Percentiles rank a stretch among this genome's conserved stretches.
phyloP scores from a whole-genome alignment of 2,797 vertebrate species.

The Phrynocephalus guinanensis region DNA sequence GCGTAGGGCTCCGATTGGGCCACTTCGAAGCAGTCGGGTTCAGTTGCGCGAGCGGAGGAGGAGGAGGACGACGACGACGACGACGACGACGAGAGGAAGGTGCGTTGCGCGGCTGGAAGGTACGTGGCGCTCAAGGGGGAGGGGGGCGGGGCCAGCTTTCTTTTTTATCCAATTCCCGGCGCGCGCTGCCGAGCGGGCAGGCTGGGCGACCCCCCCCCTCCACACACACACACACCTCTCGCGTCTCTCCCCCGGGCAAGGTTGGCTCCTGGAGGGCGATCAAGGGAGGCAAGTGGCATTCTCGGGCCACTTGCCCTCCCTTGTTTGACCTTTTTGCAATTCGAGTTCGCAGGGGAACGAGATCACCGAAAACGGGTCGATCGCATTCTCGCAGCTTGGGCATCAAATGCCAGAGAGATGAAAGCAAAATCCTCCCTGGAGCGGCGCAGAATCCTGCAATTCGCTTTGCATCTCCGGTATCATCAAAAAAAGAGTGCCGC shows the following conservation, averaged over 20 bases:
- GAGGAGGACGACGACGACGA: rapidly evolving
- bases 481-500: neutral
- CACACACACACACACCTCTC: no score
- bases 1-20: constrained; percentile 59
- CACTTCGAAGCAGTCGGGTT: rapidly evolving
- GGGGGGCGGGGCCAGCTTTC: neutral
- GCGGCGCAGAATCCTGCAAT: neutral
- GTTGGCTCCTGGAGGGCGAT: no score
- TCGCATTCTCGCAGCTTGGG: no score
- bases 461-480: neutral
- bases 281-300: no score
- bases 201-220: neutral
- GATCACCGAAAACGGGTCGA: neutral
- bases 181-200: neutral
- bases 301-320: neutral
- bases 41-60: neutral
- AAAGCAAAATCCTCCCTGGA: neutral
- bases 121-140: constrained; percentile 23
- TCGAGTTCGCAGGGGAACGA: neutral
- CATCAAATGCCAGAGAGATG: neutral
- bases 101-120: constrained; percentile 49
- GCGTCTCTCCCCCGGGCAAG: neutral
- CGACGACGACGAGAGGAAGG: neutral
- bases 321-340: neutral
- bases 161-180: neutral